A percentile compares a stretch with the other conserved stretches of the same genome.
These are phyloP conservation scores for Dryobates pubescens DNA, from an alignment of 2,797 vertebrate species.

Conservation along the genomic window DNA sequence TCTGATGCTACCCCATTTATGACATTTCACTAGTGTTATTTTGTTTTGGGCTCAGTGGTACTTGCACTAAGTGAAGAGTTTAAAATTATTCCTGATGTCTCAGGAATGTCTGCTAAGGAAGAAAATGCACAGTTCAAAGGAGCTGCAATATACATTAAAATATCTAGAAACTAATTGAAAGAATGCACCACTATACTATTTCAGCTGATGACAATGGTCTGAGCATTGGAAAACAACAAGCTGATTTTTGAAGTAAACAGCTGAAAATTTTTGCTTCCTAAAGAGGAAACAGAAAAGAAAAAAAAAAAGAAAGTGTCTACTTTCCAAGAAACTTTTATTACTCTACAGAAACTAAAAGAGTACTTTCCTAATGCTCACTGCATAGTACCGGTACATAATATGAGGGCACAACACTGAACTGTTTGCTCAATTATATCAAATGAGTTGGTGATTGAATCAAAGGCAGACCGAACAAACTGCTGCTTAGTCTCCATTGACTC, in stretches of 20 bases:
- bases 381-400: not conserved
- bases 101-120: not conserved
- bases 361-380: not conserved
- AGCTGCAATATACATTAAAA: not conserved
- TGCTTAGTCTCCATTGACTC: not conserved
- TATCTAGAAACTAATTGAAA: not conserved
- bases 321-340: not conserved
- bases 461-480: not conserved
- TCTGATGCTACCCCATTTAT: not conserved
- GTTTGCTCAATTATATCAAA: slow-evolving; percentile 49
- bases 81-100: slow-evolving; percentile 25
- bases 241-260: not conserved
- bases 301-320: not conserved
- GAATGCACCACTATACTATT: not conserved
- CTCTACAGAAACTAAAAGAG: not conserved
- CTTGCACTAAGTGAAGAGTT: not conserved
- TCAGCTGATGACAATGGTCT: not conserved
- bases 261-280: not conserved
- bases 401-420: not conserved
- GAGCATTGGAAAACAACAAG: not conserved
- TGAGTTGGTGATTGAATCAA: not conserved
- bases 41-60: slow-evolving; percentile 6
- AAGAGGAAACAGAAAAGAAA: not conserved
- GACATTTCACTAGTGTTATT: slow-evolving; percentile 1
- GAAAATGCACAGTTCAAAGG: not conserved